Percentiles rank a stretch among this genome's conserved stretches.
These are phyloP conservation scores for Seriola dumerili DNA, from an alignment of 2,113 vertebrate species.

Conservation along the genomic window DNA sequence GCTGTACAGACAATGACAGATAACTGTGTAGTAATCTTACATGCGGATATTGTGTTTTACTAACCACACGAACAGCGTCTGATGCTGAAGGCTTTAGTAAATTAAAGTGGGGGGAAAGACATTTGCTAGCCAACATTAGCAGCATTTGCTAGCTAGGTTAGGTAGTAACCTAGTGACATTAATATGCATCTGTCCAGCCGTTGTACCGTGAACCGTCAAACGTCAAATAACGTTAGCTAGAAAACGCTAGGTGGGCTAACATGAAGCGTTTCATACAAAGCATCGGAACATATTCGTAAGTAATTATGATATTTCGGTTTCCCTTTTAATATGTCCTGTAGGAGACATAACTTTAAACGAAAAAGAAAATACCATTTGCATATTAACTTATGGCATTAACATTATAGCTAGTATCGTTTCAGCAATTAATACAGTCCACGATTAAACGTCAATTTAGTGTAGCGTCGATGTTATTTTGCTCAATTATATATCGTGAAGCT, in stretches of 20 bases:
- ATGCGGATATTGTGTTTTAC: not conserved
- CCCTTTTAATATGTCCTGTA: not conserved
- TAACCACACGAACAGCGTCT: not conserved
- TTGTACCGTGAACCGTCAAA: slow-evolving; percentile 46
- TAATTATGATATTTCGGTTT: not conserved
- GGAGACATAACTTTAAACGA: slow-evolving; percentile 33
- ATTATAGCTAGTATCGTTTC: not conserved
- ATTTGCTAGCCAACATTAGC: slow-evolving; percentile 64
- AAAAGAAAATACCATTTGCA: not conserved
- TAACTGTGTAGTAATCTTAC: slow-evolving; percentile 34
- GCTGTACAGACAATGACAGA: slow-evolving; percentile 58
- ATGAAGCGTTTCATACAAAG: slow-evolving; percentile 29
- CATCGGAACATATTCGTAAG: not conserved
- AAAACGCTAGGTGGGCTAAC: slow-evolving; percentile 49
- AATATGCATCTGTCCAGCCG: slow-evolving; percentile 62
- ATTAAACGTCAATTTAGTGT: not conserved
- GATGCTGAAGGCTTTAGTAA: not conserved
- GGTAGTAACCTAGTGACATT: slow-evolving; percentile 54
- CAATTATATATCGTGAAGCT: not conserved
- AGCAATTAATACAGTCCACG: not conserved
- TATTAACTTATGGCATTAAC: not conserved
- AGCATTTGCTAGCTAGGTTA: slow-evolving; percentile 60
- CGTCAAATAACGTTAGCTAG: slow-evolving; percentile 63
- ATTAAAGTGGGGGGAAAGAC: slow-evolving; percentile 2
- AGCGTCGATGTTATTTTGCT: slow-evolving; percentile 4